Base-by-base conservation (phyloP, 2,888 invertebrate species). In the Rhorus exstirpatorius region DNA sequence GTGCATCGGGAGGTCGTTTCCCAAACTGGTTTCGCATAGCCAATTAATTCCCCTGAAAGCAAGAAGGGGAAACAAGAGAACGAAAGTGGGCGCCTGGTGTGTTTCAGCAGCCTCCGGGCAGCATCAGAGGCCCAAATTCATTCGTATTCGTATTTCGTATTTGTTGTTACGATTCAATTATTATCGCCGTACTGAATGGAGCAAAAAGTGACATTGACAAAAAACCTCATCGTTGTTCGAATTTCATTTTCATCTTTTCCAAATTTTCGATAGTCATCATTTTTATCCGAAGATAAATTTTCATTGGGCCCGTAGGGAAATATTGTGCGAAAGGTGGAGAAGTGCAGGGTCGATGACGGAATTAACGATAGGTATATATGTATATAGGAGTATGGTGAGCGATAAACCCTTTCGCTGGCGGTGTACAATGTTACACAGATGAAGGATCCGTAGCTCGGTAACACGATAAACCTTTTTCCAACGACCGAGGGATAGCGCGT, bases 391-490 rank as follows among this genome's bases (percentile, higher is more conserved):
- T 46, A 63, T n/a, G 51, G 51, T 46, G 84, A 87, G 87, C 86
- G 84, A 84, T 88, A 88, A 85, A 85, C 82, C 84, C 72, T 84
- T 86, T 85, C 81, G 74, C 61, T 38, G 17, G 31, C 46, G 41
- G 79, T 80, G 86, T 87, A 86, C 38, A 1, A 38, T 83, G 85
- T 89, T 90, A 86, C 26, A 55, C 88, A 68, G 84, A 68, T 86
- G 86, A 86, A 85, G 86, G 85, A 85, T 84, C 80, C 86, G 85
- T 87, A 83, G 86, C 72, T 55, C 31, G 78, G 91, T 86, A 91
- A 91, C 86, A 77, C 74, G 90, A 91, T 90, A 90, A 86, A 91
- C 87, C 88, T 86, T 88, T 86, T 88, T 85, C 83, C 87, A 84
- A 84, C 79, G 85, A 17, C 17, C 7, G 72, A 79, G 79, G 79